These are phyloP conservation scores for Dicaeum eximium DNA, from an alignment of 2,113 vertebrate genomes.

Conservation along the genomic window DNA sequence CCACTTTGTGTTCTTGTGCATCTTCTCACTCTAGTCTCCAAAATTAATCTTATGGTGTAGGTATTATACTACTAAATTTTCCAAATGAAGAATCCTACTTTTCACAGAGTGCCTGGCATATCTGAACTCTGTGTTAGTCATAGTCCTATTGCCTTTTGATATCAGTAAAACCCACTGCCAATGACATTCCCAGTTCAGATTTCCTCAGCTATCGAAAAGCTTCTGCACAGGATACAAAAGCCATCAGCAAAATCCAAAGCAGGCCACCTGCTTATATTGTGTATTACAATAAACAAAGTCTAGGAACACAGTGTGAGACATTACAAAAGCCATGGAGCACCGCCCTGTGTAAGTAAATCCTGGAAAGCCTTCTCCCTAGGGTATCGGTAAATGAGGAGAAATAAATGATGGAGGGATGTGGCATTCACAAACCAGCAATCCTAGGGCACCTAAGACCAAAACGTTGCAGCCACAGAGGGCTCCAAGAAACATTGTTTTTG, in stretches of 20 bases:
- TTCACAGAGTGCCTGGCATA: neutral
- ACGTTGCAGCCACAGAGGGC: neutral
- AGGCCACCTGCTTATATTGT: neutral
- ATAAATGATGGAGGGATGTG: neutral
- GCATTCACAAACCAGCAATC: neutral
- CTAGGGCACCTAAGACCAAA: neutral
- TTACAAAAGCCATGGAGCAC: neutral
- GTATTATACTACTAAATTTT: neutral
- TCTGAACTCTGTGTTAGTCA: neutral
- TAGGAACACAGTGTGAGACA: neutral
- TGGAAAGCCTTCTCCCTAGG: neutral
- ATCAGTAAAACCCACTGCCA: neutral
- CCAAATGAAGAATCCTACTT: neutral
- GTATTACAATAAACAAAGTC: neutral
- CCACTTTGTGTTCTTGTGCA: neutral
- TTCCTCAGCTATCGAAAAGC: neutral
- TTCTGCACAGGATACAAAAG: neutral
- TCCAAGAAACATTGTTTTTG: neutral
- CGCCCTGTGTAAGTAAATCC: neutral
- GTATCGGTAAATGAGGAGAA: neutral
- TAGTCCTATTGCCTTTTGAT: neutral
- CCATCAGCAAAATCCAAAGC: neutral
- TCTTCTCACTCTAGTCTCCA: neutral
- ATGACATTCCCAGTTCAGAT: neutral
- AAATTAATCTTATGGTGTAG: neutral